Evolutionary conservation across 2,888 invertebrate species (phyloP), one percentile per base, ranked within the genome.

Genomic region (Hypolimnas misippus): DNA sequence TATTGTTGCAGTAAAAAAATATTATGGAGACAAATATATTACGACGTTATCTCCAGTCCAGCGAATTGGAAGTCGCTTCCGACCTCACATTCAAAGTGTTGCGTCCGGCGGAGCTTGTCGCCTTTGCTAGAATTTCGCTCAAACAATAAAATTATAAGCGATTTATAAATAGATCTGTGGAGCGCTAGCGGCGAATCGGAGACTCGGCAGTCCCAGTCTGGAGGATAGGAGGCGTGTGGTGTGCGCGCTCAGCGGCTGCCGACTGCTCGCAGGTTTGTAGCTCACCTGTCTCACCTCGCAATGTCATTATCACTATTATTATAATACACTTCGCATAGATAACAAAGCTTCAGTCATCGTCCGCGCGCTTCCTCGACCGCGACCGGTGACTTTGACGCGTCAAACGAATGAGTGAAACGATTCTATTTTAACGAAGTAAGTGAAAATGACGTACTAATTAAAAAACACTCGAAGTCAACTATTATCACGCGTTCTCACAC

Each of bases 131-230:
- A 76, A 82, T 83, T 90, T 87, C 81, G 86, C 81, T 83, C 78
- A 87, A 91, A 91, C 89, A 91, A 91, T 91, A 89, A 92, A 90
- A 89, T 91, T 90, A 90, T 91, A 90, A 86, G 85, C 87, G 82
- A 78, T 81, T 86, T 89, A 87, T 84, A 90, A 89, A 90, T 90
- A 90, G 85, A 78, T 67, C 63, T 76, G 76, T 75, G 73, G 77
- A 74, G 81, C 78, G 78, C 72, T 71, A 77, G 76, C 75, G 72
- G 75, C 49, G 29, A 29, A n/a, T 74, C 71, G 77, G 76, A 76
- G 72, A 77, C 70, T 17, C 71, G 73, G 77, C 83, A 81, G 85
- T 82, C 80, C 78, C 76, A 73, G 78, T 81, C 79, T 83, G 86
- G 87, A 87, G 83, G 81, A 77, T 83, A 82, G 83, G 82, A 88